Percentiles rank a stretch among this genome's conserved stretches.
Evolutionary conservation across 2,888 invertebrate genomes (phyloP).

Genomic region (Pherbina coryleti): DNA sequence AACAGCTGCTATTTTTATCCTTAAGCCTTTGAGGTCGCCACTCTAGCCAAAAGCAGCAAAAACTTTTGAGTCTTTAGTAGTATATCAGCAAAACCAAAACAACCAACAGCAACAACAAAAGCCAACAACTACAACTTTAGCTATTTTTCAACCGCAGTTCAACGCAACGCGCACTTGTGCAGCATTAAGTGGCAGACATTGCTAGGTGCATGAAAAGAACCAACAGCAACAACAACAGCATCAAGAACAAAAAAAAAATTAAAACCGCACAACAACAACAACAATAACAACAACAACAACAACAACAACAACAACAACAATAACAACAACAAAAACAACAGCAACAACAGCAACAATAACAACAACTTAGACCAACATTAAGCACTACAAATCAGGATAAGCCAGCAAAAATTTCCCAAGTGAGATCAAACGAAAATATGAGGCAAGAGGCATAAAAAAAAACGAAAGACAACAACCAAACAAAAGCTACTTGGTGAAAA

Average conservation of each 20-base stretch:
- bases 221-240: not conserved
- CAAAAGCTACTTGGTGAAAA: not conserved
- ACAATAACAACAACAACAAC: no score
- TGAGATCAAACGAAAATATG: not conserved
- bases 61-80: not conserved
- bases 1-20: slow-evolving; percentile 1
- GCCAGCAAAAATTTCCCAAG: not conserved
- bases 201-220: slow-evolving; percentile 3
- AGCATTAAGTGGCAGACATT: slow-evolving; percentile 2
- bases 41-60: not conserved
- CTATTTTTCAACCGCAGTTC: not conserved
- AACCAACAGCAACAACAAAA: not conserved
- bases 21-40: not conserved
- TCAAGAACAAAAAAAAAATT: not conserved
- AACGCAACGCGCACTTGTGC: slow-evolving; percentile 9
- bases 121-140: not conserved
- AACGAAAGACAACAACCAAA: not conserved
- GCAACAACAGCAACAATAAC: no score
- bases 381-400: not conserved
- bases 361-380: not conserved
- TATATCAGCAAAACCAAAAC: not conserved
- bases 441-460: not conserved
- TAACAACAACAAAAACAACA: not conserved
- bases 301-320: not conserved
- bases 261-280: not conserved